Evolutionary conservation across 2,888 invertebrate species (phyloP), one percentile per base, ranked within the genome.

Genomic region (Caenorhabditis auriculariae): DNA sequence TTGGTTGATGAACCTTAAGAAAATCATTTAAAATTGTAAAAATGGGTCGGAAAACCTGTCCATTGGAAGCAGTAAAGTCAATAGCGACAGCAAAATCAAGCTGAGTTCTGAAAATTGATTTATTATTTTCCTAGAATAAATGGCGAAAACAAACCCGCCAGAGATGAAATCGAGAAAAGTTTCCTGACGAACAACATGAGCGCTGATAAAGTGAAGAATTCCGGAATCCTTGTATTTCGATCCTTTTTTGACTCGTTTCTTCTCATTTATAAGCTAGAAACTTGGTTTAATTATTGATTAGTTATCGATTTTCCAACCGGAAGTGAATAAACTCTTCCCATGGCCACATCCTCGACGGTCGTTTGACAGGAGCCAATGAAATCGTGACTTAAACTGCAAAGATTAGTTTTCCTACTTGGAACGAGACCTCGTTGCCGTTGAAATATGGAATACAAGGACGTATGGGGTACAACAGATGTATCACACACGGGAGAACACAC

Each of bases 141-240:
- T 17, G n/a, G 21, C 35, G 23, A 42, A 28, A 38, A 26, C 57
- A 21, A 64, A 84, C 80, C 87, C 86, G 44, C 85, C 86, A 62
- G 84, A 83, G 42, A 87, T 83, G 75, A 85, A 87, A 72, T 87
- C 87, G 58, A 87, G 78, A 75, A 87, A 87, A 4, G 86, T 83
- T 57, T 79, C 75, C 52, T 82, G 80, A 27, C 72, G 62, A 35
- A 76, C 70, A n/a, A 82, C 67, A 28, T 69, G 66, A 37, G 74
- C 77, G n/a, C 67, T 68, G 60, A 79, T 43, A 32, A 85, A 62
- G 44, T 76, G 65, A 24, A 83, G 66, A 69, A 53, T 44, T 19
- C 86, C 86, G 27, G 86, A 85, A 69, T 85, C 82, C 60, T 82
- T 84, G 75, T 86, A 85, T 37, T 76, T 76, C 60, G 82, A 83